A percentile compares a stretch with the other conserved stretches of the same genome.
Evolutionary conservation across 2,113 vertebrate species (phyloP).

Genomic region (Solenodon paradoxus): DNA sequence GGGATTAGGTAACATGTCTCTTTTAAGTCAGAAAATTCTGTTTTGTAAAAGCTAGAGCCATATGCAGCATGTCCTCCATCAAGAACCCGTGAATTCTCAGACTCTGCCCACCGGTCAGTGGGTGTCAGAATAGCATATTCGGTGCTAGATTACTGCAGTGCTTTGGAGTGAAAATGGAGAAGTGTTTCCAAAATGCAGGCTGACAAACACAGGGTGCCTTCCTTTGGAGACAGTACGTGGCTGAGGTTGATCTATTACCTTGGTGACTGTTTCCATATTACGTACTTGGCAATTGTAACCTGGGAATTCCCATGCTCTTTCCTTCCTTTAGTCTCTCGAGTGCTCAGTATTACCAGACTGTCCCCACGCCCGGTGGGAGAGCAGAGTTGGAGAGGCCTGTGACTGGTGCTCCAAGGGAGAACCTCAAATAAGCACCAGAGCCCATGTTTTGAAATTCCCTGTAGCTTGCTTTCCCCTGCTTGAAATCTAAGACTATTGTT

Average conservation of each 20-base stretch:
- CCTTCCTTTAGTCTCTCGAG: neutral
- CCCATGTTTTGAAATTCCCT: neutral
- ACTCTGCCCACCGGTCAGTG: too few species aligned
- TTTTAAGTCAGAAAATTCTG: neutral
- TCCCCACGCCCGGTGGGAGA: neutral
- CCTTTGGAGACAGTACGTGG: neutral
- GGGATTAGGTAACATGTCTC: neutral
- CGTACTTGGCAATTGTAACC: neutral
- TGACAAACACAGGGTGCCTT: neutral
- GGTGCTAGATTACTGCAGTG: neutral
- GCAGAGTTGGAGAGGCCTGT: neutral
- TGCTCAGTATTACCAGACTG: neutral
- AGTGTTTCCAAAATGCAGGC: neutral
- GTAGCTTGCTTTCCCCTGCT: neutral
- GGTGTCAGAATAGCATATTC: neutral
- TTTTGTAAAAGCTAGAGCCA: neutral
- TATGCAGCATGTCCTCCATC: neutral
- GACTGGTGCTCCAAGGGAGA: neutral
- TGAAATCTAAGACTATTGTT: neutral
- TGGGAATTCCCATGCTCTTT: neutral
- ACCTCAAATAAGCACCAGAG: neutral
- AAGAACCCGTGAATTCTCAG: neutral
- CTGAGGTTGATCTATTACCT: neutral
- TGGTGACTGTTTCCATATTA: constrained; percentile 33
- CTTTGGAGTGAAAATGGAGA: neutral